A percentile compares a stretch with the other conserved stretches of the same genome.
These are phyloP conservation scores for Ascidia mentula DNA, from an alignment of 23 tunicate species.

Conservation along the genomic window DNA sequence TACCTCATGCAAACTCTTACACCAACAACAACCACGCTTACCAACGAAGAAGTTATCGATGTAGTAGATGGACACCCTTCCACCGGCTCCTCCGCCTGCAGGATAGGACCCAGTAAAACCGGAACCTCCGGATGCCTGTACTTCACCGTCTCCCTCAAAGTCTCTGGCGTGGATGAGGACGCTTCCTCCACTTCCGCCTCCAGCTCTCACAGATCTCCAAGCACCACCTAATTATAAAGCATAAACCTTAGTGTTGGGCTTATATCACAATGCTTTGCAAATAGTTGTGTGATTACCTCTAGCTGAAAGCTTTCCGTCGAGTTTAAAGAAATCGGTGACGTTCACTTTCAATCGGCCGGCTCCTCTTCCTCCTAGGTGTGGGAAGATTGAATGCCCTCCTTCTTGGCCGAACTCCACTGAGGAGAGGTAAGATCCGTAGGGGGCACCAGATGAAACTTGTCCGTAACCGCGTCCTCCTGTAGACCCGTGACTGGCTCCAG, in stretches of 20 bases:
- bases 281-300: not conserved
- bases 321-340: slow-evolving; percentile 13
- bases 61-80: slow-evolving; percentile 28
- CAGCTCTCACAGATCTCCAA: slow-evolving; percentile 30
- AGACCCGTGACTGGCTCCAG: slow-evolving; percentile 25
- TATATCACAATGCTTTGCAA: not conserved
- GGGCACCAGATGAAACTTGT: not conserved
- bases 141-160: slow-evolving; percentile 22
- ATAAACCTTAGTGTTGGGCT: not conserved
- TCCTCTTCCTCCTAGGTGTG: slow-evolving; percentile 26
- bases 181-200: slow-evolving; percentile 43
- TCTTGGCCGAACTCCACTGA: slow-evolving; percentile 25
- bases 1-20: no score
- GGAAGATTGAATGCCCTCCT: slow-evolving; percentile 19
- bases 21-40: no score
- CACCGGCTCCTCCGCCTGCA: slow-evolving; percentile 24
- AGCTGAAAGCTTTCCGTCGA: slow-evolving; percentile 19
- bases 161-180: slow-evolving; percentile 12
- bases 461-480: slow-evolving; percentile 30
- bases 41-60: slow-evolving; percentile 20
- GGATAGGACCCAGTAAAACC: not conserved
- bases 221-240: slow-evolving; percentile 8
- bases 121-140: slow-evolving; percentile 20
- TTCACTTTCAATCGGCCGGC: slow-evolving; percentile 19
- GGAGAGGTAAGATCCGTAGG: slow-evolving; percentile 10